Evolutionary conservation across 2,888 invertebrate genomes (phyloP).

Genomic region (Leucoma salicis): DNA sequence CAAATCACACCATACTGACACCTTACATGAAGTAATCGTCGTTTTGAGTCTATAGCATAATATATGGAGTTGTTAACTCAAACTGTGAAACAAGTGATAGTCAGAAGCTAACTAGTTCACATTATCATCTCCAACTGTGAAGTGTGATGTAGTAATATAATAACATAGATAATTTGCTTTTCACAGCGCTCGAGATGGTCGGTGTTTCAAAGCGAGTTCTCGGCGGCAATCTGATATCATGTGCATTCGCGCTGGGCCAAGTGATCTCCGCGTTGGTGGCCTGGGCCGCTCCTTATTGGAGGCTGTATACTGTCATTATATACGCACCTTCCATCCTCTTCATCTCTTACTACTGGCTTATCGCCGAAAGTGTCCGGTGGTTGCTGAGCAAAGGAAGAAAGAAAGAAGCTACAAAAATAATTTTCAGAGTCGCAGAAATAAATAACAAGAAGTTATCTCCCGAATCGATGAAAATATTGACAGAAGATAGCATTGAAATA

Average conservation of each 20-base stretch:
- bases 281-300: constrained; percentile 85
- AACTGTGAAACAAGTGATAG: too few relatives aligned
- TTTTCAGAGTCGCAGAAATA: constrained; percentile 71
- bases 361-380: constrained; percentile 87
- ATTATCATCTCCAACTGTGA: too few relatives aligned
- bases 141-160: too few relatives aligned
- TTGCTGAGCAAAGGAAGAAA: constrained; percentile 83
- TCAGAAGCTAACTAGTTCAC: too few relatives aligned
- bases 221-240: constrained; percentile 84
- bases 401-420: constrained; percentile 73
- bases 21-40: too few relatives aligned
- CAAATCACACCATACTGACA: too few relatives aligned
- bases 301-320: constrained; percentile 80
- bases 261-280: constrained; percentile 83
- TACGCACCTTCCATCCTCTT: constrained; percentile 85
- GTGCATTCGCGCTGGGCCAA: constrained; percentile 86
- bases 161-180: not conserved
- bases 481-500: constrained; percentile 23
- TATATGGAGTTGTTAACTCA: too few relatives aligned
- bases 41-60: too few relatives aligned
- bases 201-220: constrained; percentile 85
- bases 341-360: constrained; percentile 82
- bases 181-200: constrained; percentile 86
- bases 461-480: constrained; percentile 40
- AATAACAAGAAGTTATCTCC: constrained; percentile 67